Evolutionary conservation across 2,113 vertebrate species (phyloP), one percentile per base, ranked within the genome.

Genomic region (Mustela lutreola): DNA sequence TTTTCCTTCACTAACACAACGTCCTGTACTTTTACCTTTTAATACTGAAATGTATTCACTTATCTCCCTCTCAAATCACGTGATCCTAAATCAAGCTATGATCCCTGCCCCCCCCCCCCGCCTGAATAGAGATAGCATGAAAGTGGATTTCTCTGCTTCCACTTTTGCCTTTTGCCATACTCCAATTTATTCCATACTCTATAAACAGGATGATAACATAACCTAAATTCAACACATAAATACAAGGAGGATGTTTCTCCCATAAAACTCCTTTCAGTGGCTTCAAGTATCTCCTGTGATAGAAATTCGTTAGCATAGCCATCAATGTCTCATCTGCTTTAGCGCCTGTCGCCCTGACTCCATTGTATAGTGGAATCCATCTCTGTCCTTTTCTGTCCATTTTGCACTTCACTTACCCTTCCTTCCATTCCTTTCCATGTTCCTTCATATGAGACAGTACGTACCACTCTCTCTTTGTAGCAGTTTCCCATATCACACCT

Each of bases 141-240:
- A 53, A 84, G 19, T 15, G 18, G 42, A 48, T 60, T 92, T 39
- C 26, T 1, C 24, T 91, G 53, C 53, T 62, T 83, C 58, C 19
- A 78, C 0, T 78, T 33, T 92, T 50, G 5, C 5, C 31, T 1
- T 81, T 90, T 42, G 5, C 4, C 31, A 65, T 71, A 11, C 15
- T 95, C 9, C 7, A 42, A 2, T 56, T 48, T 65, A 63, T 89
- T 42, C 22, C 11, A 65, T 2, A 50, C 1, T 81, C 21, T n/a
- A 7, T 48, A 78, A 36, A 10, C 11, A 58, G 1, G 16, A 4
- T 67, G 22, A 75, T 53, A 65, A 42, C 65, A 56, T 56, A 56
- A 56, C 53, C 18, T 56, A 56, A 56, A 56, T 94, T 94, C 7
- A 79, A 79, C 84, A 85, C n/a, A 84, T 42, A 92, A 89, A 56